phyloP scores from a whole-genome alignment of 2,888 invertebrate species.

The Griposia aprilina region DNA sequence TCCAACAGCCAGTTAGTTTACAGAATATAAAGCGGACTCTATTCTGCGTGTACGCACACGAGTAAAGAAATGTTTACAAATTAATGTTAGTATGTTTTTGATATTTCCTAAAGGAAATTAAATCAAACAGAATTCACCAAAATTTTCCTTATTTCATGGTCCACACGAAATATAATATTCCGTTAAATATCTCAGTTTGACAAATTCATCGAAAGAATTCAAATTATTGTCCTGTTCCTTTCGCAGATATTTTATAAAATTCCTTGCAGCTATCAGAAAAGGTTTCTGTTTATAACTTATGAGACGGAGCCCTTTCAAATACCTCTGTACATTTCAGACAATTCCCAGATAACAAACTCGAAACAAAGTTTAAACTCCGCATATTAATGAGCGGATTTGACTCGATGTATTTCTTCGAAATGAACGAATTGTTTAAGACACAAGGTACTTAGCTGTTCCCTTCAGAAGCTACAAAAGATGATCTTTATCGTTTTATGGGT shows the following conservation, averaged over 20 bases:
- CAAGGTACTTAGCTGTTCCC: constrained; percentile 70
- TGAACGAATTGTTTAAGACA: constrained; percentile 74
- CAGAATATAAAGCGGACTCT: constrained; percentile 28
- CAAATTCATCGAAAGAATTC: constrained; percentile 52
- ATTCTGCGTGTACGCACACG: neutral
- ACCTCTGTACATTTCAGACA: constrained; percentile 64
- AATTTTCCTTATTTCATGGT: constrained; percentile 16
- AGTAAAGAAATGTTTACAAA: constrained; percentile 5
- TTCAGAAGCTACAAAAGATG: constrained; percentile 82
- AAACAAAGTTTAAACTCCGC: constrained; percentile 71
- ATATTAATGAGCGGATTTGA: constrained; percentile 74
- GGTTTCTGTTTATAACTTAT: constrained; percentile 64
- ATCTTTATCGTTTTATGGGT: constrained; percentile 86
- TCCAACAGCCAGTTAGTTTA: neutral
- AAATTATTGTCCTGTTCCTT: constrained; percentile 46
- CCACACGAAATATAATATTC: constrained; percentile 31
- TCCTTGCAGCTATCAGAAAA: constrained; percentile 46
- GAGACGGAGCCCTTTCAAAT: constrained; percentile 57
- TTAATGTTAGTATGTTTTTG: neutral
- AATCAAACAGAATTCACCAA: constrained; percentile 8
- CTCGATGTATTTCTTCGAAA: constrained; percentile 68
- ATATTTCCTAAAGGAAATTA: constrained; percentile 21
- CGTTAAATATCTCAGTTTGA: constrained; percentile 27
- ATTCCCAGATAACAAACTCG: constrained; percentile 66
- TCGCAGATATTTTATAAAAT: constrained; percentile 58